Evolutionary conservation across 2,888 invertebrate species (phyloP).

Genomic region (Caenorhabditis virilis): DNA sequence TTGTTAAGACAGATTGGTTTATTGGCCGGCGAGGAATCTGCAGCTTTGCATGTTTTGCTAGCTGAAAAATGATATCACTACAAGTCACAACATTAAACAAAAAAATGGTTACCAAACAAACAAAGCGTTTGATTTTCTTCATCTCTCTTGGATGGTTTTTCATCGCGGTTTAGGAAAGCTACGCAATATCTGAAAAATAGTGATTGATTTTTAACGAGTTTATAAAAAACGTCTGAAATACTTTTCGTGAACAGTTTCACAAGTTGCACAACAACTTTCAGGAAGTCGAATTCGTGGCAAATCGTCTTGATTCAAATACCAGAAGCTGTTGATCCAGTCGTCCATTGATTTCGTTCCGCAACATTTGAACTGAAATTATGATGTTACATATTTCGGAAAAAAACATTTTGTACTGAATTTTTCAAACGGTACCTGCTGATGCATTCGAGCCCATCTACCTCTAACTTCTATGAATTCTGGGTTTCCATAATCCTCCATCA

Average conservation of each 20-base stretch:
- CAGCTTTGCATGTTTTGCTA: constrained; percentile 24
- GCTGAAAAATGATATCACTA: too few relatives aligned
- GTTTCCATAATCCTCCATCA: constrained; percentile 24
- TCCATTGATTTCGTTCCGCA: constrained; percentile 19
- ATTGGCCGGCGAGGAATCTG: constrained; percentile 31
- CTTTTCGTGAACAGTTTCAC: constrained; percentile 39
- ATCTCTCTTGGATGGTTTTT: constrained; percentile 3
- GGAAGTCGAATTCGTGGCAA: constrained; percentile 28
- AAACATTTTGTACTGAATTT: background rate
- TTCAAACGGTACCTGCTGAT: constrained; percentile 22
- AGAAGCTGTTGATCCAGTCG: constrained; percentile 28
- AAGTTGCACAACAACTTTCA: constrained; percentile 37
- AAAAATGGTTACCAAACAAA: constrained; percentile 14
- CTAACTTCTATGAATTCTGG: constrained; percentile 10
- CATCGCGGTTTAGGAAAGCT: constrained; percentile 21
- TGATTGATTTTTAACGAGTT: too few relatives aligned
- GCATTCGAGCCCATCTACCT: constrained; percentile 25
- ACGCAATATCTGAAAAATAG: constrained; percentile 28
- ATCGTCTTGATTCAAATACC: constrained; percentile 19
- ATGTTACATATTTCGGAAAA: background rate
- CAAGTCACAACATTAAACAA: too few relatives aligned
- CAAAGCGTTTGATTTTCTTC: constrained; percentile 29
- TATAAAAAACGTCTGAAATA: constrained; percentile 1
- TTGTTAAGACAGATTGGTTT: constrained; percentile 18
- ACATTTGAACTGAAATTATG: constrained; percentile 25